Conservation (phyloP, 2,888 invertebrate species). For the Apantesis nais region DNA sequence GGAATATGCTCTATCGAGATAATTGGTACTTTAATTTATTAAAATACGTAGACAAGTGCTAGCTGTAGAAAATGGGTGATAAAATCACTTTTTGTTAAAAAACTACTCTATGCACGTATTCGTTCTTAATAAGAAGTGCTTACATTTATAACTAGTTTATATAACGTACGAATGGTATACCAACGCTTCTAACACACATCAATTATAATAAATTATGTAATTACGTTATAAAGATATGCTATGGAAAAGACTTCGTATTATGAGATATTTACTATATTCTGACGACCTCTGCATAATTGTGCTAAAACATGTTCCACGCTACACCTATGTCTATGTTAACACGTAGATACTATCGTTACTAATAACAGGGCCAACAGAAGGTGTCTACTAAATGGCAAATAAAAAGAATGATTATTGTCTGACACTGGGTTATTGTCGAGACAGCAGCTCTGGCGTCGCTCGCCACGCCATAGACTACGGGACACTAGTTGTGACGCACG, state of each 20-base stretch:
- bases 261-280: slow-evolving; percentile 27
- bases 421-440: slow-evolving; percentile 86
- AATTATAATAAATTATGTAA: slow-evolving; percentile 25
- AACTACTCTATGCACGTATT: slow-evolving; percentile 28
- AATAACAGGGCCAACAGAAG: slow-evolving; percentile 60
- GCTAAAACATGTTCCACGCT: slow-evolving; percentile 38
- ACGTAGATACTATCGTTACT: slow-evolving; percentile 49
- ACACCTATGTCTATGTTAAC: slow-evolving; percentile 38
- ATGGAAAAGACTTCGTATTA: slow-evolving; percentile 43
- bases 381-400: slow-evolving; percentile 74
- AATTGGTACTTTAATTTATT: slow-evolving; percentile 31
- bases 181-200: slow-evolving; percentile 37
- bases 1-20: slow-evolving; percentile 36
- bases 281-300: slow-evolving; percentile 31
- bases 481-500: slow-evolving; percentile 58
- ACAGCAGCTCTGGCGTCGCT: slow-evolving; percentile 78
- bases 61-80: slow-evolving; percentile 41
- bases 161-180: slow-evolving; percentile 20
- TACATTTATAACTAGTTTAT: slow-evolving; percentile 9
- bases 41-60: slow-evolving; percentile 37
- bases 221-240: slow-evolving; percentile 48
- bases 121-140: slow-evolving; percentile 4
- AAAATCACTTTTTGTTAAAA: slow-evolving; percentile 42
- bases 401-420: slow-evolving; percentile 83
- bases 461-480: slow-evolving; percentile 73